Base-by-base conservation (phyloP, 2,797 vertebrate genomes). In the Rhabdomys pumilio region DNA sequence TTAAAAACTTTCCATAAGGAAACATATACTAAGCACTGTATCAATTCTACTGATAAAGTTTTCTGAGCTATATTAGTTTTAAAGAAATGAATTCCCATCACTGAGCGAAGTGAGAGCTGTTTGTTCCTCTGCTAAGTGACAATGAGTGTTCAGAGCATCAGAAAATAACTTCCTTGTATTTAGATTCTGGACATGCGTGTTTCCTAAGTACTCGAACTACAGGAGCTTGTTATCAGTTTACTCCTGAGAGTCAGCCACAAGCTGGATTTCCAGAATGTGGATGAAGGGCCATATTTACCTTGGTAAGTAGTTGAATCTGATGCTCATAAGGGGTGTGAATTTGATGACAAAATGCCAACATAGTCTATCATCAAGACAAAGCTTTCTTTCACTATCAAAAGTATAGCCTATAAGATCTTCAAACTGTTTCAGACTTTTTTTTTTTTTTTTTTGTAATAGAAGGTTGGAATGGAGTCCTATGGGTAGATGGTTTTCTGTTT, bases 81-180 rank as follows among this genome's bases (percentile, higher is more conserved):
- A 79, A 88, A 79, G 53, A 88, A 88, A 26, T 76, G 47, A 12
- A 95, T 85, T 96, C 55, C 81, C 96, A 89, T 69, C 15, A 89
- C 47, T 59, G 1, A 9, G 3, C 41, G 6, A 84, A 93, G 80
- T 3, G 20, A 63, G 26, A 81, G 90, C 24, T n/a, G 2, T 1
- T 8, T 38, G 5, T 31, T 59, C 1, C n/a, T 83, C 38, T 89
- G 87, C 85, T 91, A 55, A 92, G 8, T 14, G 81, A 73, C 80
- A 80, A 69, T 84, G n/a, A 72, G 6, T 38, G 89, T 88, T 84
- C 55, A 84, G 98, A 98, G 97, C 97, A 96, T 97, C 93, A 22
- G 24, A 96, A 96, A 95, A 61, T 29, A 41, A 47, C 34, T 95
- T 93, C 13, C 79, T 55, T 96, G 92, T 22, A 89, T 93, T 95